phyloP scores from a whole-genome alignment of 2,888 invertebrate species.

The Hydraecia micacea region DNA sequence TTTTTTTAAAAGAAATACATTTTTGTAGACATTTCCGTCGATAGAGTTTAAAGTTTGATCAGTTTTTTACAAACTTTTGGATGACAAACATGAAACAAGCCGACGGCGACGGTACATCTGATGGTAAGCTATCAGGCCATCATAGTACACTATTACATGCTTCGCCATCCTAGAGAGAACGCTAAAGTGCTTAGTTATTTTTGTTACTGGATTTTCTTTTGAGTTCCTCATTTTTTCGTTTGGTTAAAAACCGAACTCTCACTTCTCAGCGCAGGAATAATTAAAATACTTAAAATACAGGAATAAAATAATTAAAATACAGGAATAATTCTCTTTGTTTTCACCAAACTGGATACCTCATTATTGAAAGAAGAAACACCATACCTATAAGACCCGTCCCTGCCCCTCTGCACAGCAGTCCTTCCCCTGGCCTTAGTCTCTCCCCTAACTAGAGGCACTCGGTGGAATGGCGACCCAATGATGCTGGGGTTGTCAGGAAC shows the following conservation, averaged over 20 bases:
- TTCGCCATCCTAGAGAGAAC: neutral
- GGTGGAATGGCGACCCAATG: slow-evolving; percentile 92
- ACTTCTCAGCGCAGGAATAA: neutral
- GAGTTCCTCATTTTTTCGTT: neutral
- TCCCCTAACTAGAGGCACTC: slow-evolving; percentile 91
- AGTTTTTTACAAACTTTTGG: neutral
- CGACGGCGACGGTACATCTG: neutral
- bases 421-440: slow-evolving; percentile 92
- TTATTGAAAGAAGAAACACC: neutral
- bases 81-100: too few species aligned
- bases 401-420: slow-evolving; percentile 93
- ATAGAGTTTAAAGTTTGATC: neutral
- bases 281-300: too few species aligned
- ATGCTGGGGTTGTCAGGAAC: slow-evolving; percentile 92
- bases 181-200: neutral
- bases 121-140: neutral
- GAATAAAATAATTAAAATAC: too few species aligned
- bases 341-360: neutral
- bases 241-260: neutral
- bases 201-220: neutral
- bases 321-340: neutral
- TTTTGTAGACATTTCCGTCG: neutral
- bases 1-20: neutral
- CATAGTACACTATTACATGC: neutral
- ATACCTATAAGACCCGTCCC: slow-evolving; percentile 93